Conservation (phyloP, 1,140 invertebrate genomes). For the Drosophila kanapiae region DNA sequence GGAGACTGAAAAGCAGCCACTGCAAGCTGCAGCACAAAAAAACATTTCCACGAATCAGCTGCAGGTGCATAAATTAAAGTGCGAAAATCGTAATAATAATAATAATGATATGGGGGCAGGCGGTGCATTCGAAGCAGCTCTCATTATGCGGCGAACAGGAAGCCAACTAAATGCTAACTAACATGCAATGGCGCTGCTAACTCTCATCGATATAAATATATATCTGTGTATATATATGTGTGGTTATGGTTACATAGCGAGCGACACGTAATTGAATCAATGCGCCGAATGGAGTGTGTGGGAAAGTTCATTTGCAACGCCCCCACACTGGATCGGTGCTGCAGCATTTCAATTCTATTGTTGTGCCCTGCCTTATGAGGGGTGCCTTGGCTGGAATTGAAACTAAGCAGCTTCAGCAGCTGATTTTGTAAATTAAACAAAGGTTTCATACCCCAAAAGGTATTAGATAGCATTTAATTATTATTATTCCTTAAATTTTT, state of each 20-base stretch:
- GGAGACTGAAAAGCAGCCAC: conserved; percentile 33
- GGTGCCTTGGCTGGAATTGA: conserved; percentile 1
- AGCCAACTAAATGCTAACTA: conserved; percentile 77
- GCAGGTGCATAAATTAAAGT: conserved; percentile 83
- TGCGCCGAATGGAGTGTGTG: conserved; percentile 57
- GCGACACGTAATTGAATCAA: conserved; percentile 64
- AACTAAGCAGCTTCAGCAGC: not conserved
- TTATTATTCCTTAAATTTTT: not conserved
- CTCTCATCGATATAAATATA: conserved; percentile 31
- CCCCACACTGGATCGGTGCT: conserved; percentile 49
- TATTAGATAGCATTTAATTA: too few relatives aligned
- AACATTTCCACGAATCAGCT: conserved; percentile 68
- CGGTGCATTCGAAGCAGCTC: conserved; percentile 23
- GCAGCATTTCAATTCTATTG: conserved; percentile 69
- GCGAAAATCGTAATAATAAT: conserved; percentile 78
- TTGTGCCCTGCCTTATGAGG: conserved; percentile 36
- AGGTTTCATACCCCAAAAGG: fast-evolving
- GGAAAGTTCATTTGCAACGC: conserved; percentile 81
- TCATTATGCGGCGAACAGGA: conserved; percentile 73
- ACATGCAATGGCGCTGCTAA: conserved; percentile 64
- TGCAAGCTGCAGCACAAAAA: not conserved
- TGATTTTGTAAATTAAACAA: not conserved
- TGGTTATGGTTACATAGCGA: not conserved
- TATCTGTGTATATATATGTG: not conserved
- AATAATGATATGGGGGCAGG: conserved; percentile 68